Evolutionary conservation across 2,888 invertebrate genomes (phyloP).

Genomic region (Eupithecia abbreviata): DNA sequence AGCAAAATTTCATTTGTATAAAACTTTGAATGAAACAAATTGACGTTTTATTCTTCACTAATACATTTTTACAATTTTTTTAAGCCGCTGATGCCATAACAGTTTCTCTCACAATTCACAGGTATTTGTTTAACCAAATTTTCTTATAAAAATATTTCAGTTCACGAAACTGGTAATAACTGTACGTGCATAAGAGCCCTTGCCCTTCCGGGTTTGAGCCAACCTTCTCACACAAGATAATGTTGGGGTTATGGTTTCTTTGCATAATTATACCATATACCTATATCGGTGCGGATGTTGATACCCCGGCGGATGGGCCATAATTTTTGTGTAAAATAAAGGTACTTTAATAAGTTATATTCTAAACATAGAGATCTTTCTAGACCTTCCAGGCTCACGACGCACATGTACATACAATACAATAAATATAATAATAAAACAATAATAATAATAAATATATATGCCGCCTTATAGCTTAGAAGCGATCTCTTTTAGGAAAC

Average conservation of each 20-base stretch:
- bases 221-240: conserved; percentile 2
- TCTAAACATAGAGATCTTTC: too few species aligned
- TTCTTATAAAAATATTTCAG: conserved; percentile 5
- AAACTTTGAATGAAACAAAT: neutral
- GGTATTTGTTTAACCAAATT: conserved; percentile 1
- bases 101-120: neutral
- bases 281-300: neutral
- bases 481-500: too few species aligned
- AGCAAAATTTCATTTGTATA: neutral
- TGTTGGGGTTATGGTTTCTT: neutral
- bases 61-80: neutral
- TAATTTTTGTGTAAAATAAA: too few species aligned
- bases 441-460: too few species aligned
- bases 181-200: conserved; percentile 3
- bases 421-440: too few species aligned
- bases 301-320: neutral
- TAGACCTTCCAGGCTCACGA: too few species aligned
- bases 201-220: conserved; percentile 15
- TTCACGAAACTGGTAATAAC: neutral
- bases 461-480: too few species aligned
- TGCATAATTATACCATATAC: neutral
- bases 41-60: neutral
- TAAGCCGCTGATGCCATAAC: neutral
- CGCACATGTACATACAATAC: too few species aligned
- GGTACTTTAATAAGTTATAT: too few species aligned